Base-by-base conservation (phyloP, 23 tunicate genomes). In the Ciona savignyi region DNA sequence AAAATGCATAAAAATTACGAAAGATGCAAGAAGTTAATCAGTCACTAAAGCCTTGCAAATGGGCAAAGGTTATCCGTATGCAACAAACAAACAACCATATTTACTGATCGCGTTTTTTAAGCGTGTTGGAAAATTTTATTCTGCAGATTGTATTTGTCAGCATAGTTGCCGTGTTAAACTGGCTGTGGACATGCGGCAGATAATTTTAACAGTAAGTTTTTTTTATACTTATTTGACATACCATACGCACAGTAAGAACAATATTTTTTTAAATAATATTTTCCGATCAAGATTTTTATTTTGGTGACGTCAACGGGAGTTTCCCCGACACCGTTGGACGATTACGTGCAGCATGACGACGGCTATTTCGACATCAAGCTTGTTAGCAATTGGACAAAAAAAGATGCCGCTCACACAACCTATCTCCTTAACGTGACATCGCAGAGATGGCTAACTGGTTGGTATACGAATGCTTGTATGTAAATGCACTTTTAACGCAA, bases 391-490 rank as follows among this genome's bases (percentile, higher is more conserved):
- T 84, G 85, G 85, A 90, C 90, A 0, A 66, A 84, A 69, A 90
- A 84, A 56, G 79, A 74, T 29, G 73, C 76, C 6, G 86, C 63
- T 0, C 88, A 83, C 35, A 92, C 86, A 32, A 75, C 98, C 25
- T 80, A 81, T 62, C 34, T 92, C 20, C 48, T 92, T 31, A 92
- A 92, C 60, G 85, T 92, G 98, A 92, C 98, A 34, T 85, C 93
- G 66, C 98, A 92, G 51, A 64, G 63, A 30, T 92, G 98, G 98
- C 77, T 92, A 30, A 92, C 98, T 49, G 95, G 95, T 87, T 23
- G 61, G 56, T 15, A 11, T 49, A 11, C 20, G 15, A 49, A 11
- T 49, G 61, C 15, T n/a, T n/a, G n/a, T n/a, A n/a, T n/a, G n/a
- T n/a, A 42, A 42, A 42, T 42, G 11, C 9, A 42, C 56, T 6